phyloP scores from a whole-genome alignment of 2,113 vertebrate species.

The Elephantulus edwardii region DNA sequence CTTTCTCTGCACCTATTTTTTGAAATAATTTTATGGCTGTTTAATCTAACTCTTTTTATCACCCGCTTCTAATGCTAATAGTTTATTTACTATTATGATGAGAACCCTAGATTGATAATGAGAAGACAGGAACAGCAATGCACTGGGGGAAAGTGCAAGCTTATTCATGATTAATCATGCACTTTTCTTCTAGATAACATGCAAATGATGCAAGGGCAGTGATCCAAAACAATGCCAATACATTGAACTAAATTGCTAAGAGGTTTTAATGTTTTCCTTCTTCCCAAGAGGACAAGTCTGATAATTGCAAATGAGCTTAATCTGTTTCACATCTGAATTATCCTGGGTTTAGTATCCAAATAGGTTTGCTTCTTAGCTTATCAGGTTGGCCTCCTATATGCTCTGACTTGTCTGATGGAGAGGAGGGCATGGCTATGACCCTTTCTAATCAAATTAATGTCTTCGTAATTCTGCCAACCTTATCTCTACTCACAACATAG shows the following conservation, averaged over 20 bases:
- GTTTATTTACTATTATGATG: slow-evolving; percentile 29
- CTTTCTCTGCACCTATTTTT: not conserved
- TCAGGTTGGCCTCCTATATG: not conserved
- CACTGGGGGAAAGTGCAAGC: not conserved
- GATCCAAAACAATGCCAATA: slow-evolving; percentile 61
- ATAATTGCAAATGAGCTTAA: slow-evolving; percentile 67
- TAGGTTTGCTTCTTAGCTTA: not conserved
- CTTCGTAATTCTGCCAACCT: not conserved
- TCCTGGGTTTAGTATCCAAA: slow-evolving; percentile 15
- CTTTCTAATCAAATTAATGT: not conserved
- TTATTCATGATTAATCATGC: slow-evolving; percentile 53
- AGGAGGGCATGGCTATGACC: not conserved
- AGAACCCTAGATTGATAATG: slow-evolving; percentile 4
- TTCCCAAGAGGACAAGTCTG: slow-evolving; percentile 42
- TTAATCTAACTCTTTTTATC: not conserved
- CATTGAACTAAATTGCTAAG: slow-evolving; percentile 47
- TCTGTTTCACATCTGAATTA: slow-evolving; percentile 61
- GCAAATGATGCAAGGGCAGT: slow-evolving; percentile 26
- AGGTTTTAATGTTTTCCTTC: not conserved
- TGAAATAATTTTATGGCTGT: not conserved
- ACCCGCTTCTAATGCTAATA: not conserved
- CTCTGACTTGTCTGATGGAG: not conserved
- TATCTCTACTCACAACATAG: not conserved
- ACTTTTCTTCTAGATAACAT: slow-evolving; percentile 42
- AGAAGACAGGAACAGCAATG: not conserved